Evolutionary conservation across 2,797 vertebrate genomes (phyloP).

Genomic region (Sebastes aleutianus): DNA sequence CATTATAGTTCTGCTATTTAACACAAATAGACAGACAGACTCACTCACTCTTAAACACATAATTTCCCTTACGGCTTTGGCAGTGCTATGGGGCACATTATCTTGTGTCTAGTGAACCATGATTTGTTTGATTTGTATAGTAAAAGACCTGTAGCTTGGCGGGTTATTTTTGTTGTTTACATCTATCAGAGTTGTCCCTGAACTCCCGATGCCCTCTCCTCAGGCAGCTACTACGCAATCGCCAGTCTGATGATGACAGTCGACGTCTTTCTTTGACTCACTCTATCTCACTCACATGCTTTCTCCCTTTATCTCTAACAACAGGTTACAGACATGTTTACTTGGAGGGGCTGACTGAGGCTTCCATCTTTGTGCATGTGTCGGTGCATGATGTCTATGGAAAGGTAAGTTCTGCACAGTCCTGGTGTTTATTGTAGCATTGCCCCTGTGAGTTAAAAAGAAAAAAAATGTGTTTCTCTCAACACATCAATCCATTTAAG

Average conservation of each 20-base stretch:
- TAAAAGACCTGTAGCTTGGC: constrained; percentile 19
- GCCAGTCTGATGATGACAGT: constrained; percentile 32
- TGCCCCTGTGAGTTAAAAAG: constrained; percentile 5
- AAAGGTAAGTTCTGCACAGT: constrained; percentile 82
- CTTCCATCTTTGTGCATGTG: constrained; percentile 97
- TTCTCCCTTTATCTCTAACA: constrained; percentile 22
- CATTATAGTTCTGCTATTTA: constrained; percentile 1
- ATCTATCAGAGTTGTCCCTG: constrained; percentile 35
- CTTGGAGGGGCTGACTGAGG: constrained; percentile 95
- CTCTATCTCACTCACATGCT: background rate
- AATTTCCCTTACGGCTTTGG: background rate
- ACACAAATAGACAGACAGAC: constrained; percentile 14
- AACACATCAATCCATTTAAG: constrained; percentile 44
- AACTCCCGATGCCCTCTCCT: constrained; percentile 39
- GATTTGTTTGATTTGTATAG: constrained; percentile 8
- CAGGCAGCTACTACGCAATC: constrained; percentile 22
- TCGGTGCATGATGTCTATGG: constrained; percentile 97
- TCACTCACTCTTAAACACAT: background rate
- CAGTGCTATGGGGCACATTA: constrained; percentile 15
- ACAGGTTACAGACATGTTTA: constrained; percentile 97
- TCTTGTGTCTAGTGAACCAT: constrained; percentile 32
- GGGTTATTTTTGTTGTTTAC: constrained; percentile 35
- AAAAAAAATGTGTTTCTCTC: constrained; percentile 21
- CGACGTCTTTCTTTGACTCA: constrained; percentile 25
- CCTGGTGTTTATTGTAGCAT: background rate